These are phyloP conservation scores for Cyprinodon diabolis DNA, from an alignment of 2,797 vertebrate genomes.

Conservation along the genomic window DNA sequence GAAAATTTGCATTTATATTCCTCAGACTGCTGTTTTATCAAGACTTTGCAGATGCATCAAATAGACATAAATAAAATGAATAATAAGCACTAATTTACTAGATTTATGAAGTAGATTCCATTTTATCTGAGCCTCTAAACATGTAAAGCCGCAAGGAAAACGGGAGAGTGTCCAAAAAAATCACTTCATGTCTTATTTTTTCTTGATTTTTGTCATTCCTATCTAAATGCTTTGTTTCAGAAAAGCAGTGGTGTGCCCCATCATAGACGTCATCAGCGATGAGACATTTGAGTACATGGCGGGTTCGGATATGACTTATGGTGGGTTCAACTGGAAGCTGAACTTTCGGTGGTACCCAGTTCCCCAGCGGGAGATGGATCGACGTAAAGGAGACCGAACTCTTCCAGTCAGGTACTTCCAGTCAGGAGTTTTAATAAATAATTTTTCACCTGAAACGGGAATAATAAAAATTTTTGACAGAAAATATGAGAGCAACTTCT, in stretches of 20 bases:
- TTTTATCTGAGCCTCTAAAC: background rate
- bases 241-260: constrained; percentile 77
- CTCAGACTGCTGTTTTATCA: background rate
- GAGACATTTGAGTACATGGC: constrained; percentile 99
- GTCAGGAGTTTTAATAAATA: background rate
- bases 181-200: background rate
- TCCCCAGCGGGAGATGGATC: constrained; percentile 98
- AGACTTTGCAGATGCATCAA: background rate
- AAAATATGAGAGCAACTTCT: constrained; percentile 32
- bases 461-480: constrained; percentile 28
- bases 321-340: constrained; percentile 98
- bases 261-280: constrained; percentile 90
- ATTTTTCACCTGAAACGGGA: constrained; percentile 19
- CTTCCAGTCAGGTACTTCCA: constrained; percentile 86
- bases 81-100: background rate
- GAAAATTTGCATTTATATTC: background rate
- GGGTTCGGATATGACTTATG: constrained; percentile 98
- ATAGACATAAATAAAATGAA: background rate
- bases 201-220: background rate
- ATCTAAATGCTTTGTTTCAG: constrained; percentile 39
- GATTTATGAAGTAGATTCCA: background rate
- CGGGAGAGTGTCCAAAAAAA: background rate
- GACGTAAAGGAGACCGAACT: constrained; percentile 95
- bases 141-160: background rate
- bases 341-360: constrained; percentile 99